Conservation (phyloP, 2,113 vertebrate species). For the Megaleporinus macrocephalus region DNA sequence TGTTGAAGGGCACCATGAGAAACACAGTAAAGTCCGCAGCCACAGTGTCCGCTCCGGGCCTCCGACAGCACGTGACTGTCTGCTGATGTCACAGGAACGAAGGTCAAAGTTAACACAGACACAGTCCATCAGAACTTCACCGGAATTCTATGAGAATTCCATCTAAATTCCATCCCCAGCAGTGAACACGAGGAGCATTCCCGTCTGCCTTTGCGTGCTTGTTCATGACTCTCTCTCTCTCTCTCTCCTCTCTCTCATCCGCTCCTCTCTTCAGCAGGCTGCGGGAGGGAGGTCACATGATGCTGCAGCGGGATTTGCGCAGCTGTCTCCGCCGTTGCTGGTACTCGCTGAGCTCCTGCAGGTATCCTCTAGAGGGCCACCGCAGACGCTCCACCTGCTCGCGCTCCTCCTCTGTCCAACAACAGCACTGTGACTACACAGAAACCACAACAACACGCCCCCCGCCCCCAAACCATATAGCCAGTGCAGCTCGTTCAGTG, state of each 20-base stretch:
- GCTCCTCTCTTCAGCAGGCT: conserved; percentile 36
- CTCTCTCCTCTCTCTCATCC: conserved; percentile 5
- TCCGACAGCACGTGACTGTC: conserved; percentile 22
- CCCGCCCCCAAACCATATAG: background rate
- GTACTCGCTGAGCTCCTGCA: conserved; percentile 95
- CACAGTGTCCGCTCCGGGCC: conserved; percentile 37
- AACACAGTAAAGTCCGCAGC: background rate
- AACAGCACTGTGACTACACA: conserved; percentile 36
- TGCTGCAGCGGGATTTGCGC: conserved; percentile 86
- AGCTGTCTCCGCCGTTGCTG: conserved; percentile 90
- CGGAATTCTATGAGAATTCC: background rate
- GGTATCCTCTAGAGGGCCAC: conserved; percentile 92
- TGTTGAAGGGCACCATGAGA: conserved; percentile 16
- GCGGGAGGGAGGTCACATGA: conserved; percentile 83
- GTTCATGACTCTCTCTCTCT: background rate
- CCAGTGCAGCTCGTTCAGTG: background rate
- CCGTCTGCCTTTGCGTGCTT: conserved; percentile 38
- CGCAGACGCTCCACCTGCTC: conserved; percentile 90
- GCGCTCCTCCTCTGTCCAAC: conserved; percentile 87
- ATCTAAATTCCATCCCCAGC: background rate
- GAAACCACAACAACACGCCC: conserved; percentile 14
- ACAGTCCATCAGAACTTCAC: background rate
- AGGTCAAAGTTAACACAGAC: conserved; percentile 44
- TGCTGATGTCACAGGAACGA: conserved; percentile 43
- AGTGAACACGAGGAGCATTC: background rate